Evolutionary conservation across 2,888 invertebrate species (phyloP).

Genomic region (Polyploca ridens): DNA sequence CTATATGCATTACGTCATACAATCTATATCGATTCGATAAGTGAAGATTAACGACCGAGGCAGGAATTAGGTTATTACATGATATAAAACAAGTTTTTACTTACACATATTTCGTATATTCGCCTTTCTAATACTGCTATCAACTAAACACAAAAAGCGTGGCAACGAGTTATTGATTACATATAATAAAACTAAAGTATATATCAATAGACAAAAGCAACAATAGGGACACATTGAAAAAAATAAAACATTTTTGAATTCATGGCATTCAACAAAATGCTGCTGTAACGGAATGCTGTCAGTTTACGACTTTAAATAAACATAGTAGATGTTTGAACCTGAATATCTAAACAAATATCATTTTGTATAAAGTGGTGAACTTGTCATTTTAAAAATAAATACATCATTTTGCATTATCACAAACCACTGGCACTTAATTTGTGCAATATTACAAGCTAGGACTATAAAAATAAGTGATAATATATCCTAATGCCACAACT

Average conservation of each 20-base stretch:
- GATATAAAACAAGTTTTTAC: slow-evolving; percentile 35
- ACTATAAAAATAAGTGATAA: slow-evolving; percentile 29
- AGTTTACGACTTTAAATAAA: not conserved
- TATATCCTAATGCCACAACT: slow-evolving; percentile 19
- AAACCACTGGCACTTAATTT: slow-evolving; percentile 48
- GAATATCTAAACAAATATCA: not conserved
- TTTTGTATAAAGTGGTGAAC: not conserved
- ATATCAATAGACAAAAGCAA: slow-evolving; percentile 16
- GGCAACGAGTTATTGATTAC: slow-evolving; percentile 44
- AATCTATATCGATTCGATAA: too few species aligned
- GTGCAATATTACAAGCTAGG: slow-evolving; percentile 51
- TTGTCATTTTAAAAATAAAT: not conserved
- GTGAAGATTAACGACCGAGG: too few species aligned
- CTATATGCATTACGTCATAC: too few species aligned
- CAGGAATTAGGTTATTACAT: not conserved
- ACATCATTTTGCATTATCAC: slow-evolving; percentile 37
- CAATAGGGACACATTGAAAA: not conserved
- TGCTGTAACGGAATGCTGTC: not conserved
- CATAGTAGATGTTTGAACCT: not conserved
- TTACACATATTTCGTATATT: slow-evolving; percentile 66
- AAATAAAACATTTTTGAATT: not conserved
- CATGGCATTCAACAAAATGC: not conserved
- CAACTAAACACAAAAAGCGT: slow-evolving; percentile 59
- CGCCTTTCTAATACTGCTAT: slow-evolving; percentile 56
- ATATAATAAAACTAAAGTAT: slow-evolving; percentile 29